Evolutionary conservation across 2,797 vertebrate genomes (phyloP), one percentile per base, ranked within the genome.

Genomic region (Mormyrus hasselquistii): DNA sequence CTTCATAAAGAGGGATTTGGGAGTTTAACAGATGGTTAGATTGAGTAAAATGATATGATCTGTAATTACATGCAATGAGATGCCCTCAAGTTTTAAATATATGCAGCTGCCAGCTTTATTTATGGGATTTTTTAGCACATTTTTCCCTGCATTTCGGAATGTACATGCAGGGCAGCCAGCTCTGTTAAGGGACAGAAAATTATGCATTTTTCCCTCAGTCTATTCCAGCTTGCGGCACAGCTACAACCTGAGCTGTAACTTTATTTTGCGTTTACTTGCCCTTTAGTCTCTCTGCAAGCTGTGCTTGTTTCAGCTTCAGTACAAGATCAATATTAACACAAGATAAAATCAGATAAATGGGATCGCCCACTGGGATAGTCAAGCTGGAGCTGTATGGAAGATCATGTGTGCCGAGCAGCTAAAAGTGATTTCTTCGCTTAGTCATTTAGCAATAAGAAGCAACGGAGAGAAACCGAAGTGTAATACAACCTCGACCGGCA

Each of bases 11-110:
- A 47, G 41, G 76, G 38, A 82, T 82, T 82, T 82, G 76, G 29
- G 76, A 82, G 41, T 82, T 82, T 82, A 47, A 82, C 41, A n/a
- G 76, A 82, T 79, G 73, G 73, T 79, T 41, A 44, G 76, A 82
- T 47, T 82, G 16, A 9, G 41, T 47, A 82, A 41, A 82, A 44
- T 47, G 76, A 82, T 47, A 82, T 82, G 41, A 82, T 82, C 38
- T 47, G 76, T 22, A 82, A 82, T 82, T 82, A 82, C 76, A 9
- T 82, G 38, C 76, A n/a, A 82, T 41, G 38, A 82, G 19, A 82
- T 82, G 76, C 41, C 76, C 76, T 22, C 7, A 47, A 41, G 38
- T 82, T 82, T 82, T 44, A 82, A 47, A 44, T 82, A 47, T 47
- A 9, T 47, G 38, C 19, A 3, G 1, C 41, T 41, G 41, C 2